Percentiles rank a stretch among this genome's conserved stretches.
Conservation (phyloP, 2,797 vertebrate species). For the Zalophus californianus region DNA sequence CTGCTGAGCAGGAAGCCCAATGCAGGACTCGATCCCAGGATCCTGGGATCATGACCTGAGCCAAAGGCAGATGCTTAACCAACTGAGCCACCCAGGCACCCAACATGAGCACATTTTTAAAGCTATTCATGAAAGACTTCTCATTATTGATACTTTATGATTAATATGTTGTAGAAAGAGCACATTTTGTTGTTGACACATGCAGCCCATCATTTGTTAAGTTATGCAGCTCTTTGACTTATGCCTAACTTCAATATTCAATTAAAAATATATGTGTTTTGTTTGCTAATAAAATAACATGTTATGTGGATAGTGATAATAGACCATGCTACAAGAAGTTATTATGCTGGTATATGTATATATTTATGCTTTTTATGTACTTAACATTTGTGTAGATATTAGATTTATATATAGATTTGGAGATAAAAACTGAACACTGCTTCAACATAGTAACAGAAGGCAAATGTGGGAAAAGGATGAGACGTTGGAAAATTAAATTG, state of each 20-base stretch:
- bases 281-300: slow-evolving; percentile 2
- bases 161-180: neutral
- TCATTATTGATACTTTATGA: neutral
- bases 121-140: neutral
- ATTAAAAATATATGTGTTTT: neutral
- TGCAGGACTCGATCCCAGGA: neutral
- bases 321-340: neutral
- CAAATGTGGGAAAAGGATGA: neutral
- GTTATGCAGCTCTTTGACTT: neutral
- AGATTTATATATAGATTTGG: neutral
- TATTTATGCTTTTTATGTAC: neutral
- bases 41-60: neutral
- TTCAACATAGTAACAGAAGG: neutral
- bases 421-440: neutral
- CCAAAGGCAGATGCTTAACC: neutral
- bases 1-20: no score
- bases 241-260: neutral
- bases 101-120: neutral
- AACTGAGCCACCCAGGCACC: neutral
- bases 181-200: neutral
- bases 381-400: neutral
- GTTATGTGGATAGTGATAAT: neutral
- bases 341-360: neutral
- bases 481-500: neutral
- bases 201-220: neutral